Evolutionary conservation across 2,888 invertebrate species (phyloP).

Genomic region (Malthinus seriepunctatus): DNA sequence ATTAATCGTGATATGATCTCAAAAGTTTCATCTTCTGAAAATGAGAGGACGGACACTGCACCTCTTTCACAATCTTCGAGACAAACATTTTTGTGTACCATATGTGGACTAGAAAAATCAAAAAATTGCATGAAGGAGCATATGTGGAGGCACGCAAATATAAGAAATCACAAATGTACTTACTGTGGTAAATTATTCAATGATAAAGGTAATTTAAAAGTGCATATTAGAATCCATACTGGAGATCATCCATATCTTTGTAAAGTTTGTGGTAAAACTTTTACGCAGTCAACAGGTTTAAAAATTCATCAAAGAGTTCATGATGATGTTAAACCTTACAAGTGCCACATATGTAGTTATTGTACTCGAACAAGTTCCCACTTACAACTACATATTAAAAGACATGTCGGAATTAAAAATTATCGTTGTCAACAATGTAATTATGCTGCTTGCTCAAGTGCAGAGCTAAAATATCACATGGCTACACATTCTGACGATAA

Average conservation of each 20-base stretch:
- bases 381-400: constrained; percentile 18
- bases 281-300: constrained; percentile 35
- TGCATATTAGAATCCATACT: constrained; percentile 12
- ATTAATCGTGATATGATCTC: not conserved
- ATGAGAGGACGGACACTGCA: no score
- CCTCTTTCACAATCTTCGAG: no score
- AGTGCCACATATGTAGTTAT: constrained; percentile 35
- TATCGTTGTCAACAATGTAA: constrained; percentile 19
- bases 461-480: not conserved
- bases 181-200: constrained; percentile 13
- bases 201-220: constrained; percentile 14
- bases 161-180: constrained; percentile 5
- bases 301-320: constrained; percentile 39
- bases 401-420: constrained; percentile 19
- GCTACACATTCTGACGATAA: constrained; percentile 9
- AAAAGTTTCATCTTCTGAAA: no score
- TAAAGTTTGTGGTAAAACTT: constrained; percentile 35
- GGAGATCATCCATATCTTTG: constrained; percentile 24
- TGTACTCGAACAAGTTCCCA: constrained; percentile 19
- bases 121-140: constrained; percentile 8
- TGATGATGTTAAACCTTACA: constrained; percentile 40
- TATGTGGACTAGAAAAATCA: constrained; percentile 18
- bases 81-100: constrained; percentile 10
- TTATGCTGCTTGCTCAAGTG: constrained; percentile 21
- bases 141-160: constrained; percentile 8